A percentile compares a stretch with the other conserved stretches of the same genome.
Evolutionary conservation across 2,797 vertebrate species (phyloP).

Genomic region (Darevskia nairensis): DNA sequence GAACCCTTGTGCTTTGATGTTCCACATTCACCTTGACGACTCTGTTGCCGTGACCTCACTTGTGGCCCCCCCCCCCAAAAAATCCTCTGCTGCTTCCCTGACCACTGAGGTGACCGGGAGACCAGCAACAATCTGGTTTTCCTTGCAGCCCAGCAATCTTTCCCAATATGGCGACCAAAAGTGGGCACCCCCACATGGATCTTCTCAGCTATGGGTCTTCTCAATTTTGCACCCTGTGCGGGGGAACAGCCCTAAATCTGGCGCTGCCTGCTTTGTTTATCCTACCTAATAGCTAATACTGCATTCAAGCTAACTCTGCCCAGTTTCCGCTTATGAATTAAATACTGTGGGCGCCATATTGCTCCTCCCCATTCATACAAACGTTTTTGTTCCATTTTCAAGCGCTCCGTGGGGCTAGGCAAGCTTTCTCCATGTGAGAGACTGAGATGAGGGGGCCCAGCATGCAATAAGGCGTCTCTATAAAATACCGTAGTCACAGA

Average conservation of each 20-base stretch:
- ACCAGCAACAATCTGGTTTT: too few relatives aligned
- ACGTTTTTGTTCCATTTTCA: not conserved
- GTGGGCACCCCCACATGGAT: too few relatives aligned
- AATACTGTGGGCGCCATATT: not conserved
- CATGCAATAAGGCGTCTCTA: not conserved
- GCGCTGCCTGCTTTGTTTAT: too few relatives aligned
- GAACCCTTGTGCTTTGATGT: not conserved
- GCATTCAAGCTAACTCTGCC: too few relatives aligned
- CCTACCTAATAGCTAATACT: too few relatives aligned
- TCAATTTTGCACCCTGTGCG: too few relatives aligned
- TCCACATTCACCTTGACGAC: not conserved
- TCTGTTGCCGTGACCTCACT: not conserved
- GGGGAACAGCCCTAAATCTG: too few relatives aligned
- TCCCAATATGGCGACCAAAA: too few relatives aligned
- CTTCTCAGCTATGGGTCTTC: too few relatives aligned
- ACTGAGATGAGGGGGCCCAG: not conserved
- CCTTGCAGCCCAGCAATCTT: not conserved
- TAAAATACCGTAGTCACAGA: not conserved
- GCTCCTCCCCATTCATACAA: not conserved
- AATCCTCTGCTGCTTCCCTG: not conserved
- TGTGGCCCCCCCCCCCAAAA: not conserved
- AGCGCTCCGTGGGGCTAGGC: not conserved
- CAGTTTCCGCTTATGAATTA: not conserved
- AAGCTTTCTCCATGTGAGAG: not conserved
- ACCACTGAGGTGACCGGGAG: not conserved